Percentiles rank a stretch among this genome's conserved stretches.
Conservation (phyloP, 2,797 vertebrate genomes). For the Lepidocolaptes lacrymiger region DNA sequence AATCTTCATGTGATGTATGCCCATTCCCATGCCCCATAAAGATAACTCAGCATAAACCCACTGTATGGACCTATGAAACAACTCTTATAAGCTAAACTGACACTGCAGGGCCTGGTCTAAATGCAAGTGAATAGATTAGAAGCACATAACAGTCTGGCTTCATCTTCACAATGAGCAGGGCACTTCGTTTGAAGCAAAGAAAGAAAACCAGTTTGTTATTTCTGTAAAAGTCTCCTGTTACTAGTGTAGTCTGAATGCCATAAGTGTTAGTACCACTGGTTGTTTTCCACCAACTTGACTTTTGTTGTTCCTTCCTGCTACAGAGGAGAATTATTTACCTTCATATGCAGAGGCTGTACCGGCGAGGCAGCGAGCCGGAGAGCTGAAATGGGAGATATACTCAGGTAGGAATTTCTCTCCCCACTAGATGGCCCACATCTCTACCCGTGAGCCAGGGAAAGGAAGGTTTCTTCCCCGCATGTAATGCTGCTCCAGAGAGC, state of each 20-base stretch:
- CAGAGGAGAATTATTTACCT: not conserved
- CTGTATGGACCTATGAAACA: not conserved
- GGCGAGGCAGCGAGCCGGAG: fast-evolving
- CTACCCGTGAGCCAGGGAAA: not conserved
- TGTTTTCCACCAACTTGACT: not conserved
- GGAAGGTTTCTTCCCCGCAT: not conserved
- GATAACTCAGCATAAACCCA: not conserved
- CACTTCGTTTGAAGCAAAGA: fast-evolving
- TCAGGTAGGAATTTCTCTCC: not conserved
- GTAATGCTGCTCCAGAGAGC: not conserved
- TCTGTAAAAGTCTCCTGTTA: not conserved
- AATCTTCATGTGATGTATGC: not conserved
- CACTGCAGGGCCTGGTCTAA: not conserved
- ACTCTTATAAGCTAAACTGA: not conserved
- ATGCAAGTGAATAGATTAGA: not conserved
- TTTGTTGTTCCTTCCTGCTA: not conserved
- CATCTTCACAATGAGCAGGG: not conserved
- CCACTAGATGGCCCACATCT: conserved; percentile 38
- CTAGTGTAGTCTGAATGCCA: not conserved
- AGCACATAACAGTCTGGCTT: not conserved
- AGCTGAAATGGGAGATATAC: not conserved
- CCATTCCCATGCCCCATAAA: not conserved
- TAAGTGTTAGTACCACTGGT: fast-evolving
- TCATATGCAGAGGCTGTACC: fast-evolving
- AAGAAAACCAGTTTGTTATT: not conserved